A percentile compares a stretch with the other conserved stretches of the same genome.
phyloP scores from a whole-genome alignment of 2,113 vertebrate species.

The Psephotus haematonotus region DNA sequence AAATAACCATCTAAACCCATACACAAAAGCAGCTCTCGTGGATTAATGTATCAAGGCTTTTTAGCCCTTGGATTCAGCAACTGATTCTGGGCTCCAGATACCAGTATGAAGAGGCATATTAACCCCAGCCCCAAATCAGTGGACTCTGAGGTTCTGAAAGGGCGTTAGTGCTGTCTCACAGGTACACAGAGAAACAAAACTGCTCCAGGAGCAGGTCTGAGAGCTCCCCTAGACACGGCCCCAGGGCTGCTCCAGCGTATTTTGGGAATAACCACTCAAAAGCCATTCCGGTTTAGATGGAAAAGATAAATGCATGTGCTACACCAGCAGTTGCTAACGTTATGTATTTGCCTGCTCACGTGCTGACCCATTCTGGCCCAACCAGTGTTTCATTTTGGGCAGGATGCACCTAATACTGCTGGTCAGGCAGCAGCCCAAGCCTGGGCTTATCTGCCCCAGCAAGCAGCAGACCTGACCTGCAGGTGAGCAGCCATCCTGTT shows the following conservation, averaged over 20 bases:
- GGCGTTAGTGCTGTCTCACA: neutral
- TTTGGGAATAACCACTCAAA: neutral
- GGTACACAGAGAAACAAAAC: accelerated
- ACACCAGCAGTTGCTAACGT: neutral
- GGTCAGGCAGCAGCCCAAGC: neutral
- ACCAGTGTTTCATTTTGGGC: neutral
- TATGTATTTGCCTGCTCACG: neutral
- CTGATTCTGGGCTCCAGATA: neutral
- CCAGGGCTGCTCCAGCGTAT: neutral
- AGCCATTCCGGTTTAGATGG: neutral
- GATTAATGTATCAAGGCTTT: constrained; percentile 51
- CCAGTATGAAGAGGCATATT: neutral
- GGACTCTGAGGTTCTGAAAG: neutral
- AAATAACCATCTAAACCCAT: constrained; percentile 42
- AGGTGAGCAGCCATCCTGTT: neutral
- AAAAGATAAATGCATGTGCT: neutral
- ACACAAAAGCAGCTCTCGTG: constrained; percentile 35
- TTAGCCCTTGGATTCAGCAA: constrained; percentile 43
- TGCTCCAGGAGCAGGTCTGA: neutral
- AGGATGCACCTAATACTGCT: neutral
- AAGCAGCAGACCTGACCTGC: neutral
- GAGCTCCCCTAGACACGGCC: neutral
- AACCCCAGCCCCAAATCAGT: neutral
- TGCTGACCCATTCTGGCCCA: neutral
- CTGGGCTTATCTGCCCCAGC: neutral